Base-by-base conservation (phyloP, 1,140 invertebrate genomes). In the Plodia interpunctella region DNA sequence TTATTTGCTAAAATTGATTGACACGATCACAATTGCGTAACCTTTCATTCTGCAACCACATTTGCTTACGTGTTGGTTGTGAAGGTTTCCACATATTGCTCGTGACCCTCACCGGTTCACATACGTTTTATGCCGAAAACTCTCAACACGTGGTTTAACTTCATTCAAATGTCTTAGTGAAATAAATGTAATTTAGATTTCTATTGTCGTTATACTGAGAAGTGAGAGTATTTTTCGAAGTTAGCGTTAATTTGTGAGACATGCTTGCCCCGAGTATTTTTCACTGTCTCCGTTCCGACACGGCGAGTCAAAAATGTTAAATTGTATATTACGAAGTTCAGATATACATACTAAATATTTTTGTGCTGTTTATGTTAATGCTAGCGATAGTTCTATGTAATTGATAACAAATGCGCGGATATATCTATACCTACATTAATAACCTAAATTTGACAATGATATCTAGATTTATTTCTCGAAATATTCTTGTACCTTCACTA, bases 21-120 rank as follows among this genome's bases (percentile, higher is more conserved):
- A 72, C 76, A 75, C 72, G 65, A 65, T 59, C 68, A 74, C 76
- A 87, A 88, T 88, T 88, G 86, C 86, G 86, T 88, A 88, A 88
- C 84, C 80, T 82, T 85, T 83, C 80, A 77, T 86, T 81, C 80
- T 86, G 77, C 68, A 76, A 84, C 78, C 74, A 75, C 79, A 77
- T 79, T 78, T 85, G 86, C 86, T 87, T 87, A 88, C 86, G 86
- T 88, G 86, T 88, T 87, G 81, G 74, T 68, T 65, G 76, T 87
- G 78, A 88, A 87, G 86, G 82, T 88, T 84, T 86, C 72, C 75
- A 76, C 74, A 78, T 65, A 71, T 68, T 72, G 80, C 77, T 87
- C 78, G 80, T 88, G 86, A 88, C 86, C 83, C 81, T 87, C 78
- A 73, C 66, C 65, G 74, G 60, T 71, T 68, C 70, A 80, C 75